Base-by-base conservation (phyloP, 2,113 vertebrate genomes). In the Oryzias javanicus region DNA sequence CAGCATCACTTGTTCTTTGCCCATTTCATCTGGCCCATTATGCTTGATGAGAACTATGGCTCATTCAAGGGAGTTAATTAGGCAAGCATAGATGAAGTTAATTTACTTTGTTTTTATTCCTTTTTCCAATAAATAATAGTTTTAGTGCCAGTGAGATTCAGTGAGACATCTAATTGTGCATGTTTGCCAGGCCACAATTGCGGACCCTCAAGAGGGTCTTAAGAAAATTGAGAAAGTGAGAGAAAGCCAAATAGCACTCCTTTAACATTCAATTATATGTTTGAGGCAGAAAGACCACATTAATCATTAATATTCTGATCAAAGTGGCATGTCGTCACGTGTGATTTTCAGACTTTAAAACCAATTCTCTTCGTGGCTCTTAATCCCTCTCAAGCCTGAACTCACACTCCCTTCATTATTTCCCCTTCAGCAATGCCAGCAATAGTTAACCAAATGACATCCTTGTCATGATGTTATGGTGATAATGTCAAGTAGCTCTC, bases 401-500 rank as follows among this genome's bases (percentile, higher is more conserved):
- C 55, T 80, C 49, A 18, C 67, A 50, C 49, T 54, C 41, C 58
- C 55, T 51, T 58, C 60, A 62, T 81, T 72, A 72, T 74, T 52
- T 49, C 40, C 52, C 64, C 46, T 54, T 65, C 75, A 68, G 82
- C 65, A 67, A 55, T 25, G 55, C 74, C 82, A 64, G 67, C 65
- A 64, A 58, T 64, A 80, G 76, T 85, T 83, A 81, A 67, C 64
- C 72, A 78, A 83, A 84, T 77, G 60, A 74, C 79, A 81, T 80
- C 75, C 68, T 79, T 69, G 75, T 70, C 73, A 71, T 72, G 80
- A 81, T 78, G 74, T 79, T 75, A 49, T 64, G 74, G 76, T 78
- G 68, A 78, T 79, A 71, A 82, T 80, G 77, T 86, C 83, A 80
- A 82, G 83, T 74, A 83, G 76, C 81, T 81, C 69, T 67, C 59